These are phyloP conservation scores for Drosophila arizonae DNA, from an alignment of 1,140 invertebrate genomes.

Conservation along the genomic window DNA sequence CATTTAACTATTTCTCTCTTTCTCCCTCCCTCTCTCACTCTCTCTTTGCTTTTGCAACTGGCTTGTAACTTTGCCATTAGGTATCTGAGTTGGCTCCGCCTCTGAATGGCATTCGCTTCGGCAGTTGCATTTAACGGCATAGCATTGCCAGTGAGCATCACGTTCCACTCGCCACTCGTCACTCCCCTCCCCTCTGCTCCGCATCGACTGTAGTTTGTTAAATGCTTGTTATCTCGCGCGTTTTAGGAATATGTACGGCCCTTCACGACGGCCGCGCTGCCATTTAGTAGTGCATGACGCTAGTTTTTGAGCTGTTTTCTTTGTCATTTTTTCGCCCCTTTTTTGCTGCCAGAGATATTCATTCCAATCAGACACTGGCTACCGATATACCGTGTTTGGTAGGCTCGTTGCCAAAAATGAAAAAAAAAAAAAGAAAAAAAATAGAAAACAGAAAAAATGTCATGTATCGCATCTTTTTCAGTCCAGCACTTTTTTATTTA, in stretches of 20 bases:
- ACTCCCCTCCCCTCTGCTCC: background rate
- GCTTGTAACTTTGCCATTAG: constrained; percentile 1
- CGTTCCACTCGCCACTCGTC: background rate
- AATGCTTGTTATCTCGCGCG: constrained; percentile 39
- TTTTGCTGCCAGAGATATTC: constrained; percentile 21
- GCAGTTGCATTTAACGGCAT: constrained; percentile 15
- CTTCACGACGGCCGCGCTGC: constrained; percentile 3
- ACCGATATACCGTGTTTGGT: constrained; percentile 35
- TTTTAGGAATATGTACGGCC: constrained; percentile 10
- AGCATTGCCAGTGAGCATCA: background rate
- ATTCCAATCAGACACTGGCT: constrained; percentile 39
- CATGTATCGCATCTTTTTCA: constrained; percentile 34
- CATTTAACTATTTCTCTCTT: background rate
- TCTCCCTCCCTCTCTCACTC: background rate
- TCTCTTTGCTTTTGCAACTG: constrained; percentile 1
- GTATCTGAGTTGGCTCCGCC: background rate
- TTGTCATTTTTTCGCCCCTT: background rate
- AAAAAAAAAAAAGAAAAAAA: background rate
- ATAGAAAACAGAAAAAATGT: constrained; percentile 18
- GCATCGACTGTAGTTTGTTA: constrained; percentile 22
- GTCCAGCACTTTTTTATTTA: background rate
- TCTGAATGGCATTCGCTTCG: background rate
- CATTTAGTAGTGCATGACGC: constrained; percentile 21
- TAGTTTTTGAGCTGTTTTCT: constrained; percentile 9
- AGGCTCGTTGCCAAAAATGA: constrained; percentile 26